phyloP scores from a whole-genome alignment of 1,140 invertebrate species.

The Eufriesea mexicana region DNA sequence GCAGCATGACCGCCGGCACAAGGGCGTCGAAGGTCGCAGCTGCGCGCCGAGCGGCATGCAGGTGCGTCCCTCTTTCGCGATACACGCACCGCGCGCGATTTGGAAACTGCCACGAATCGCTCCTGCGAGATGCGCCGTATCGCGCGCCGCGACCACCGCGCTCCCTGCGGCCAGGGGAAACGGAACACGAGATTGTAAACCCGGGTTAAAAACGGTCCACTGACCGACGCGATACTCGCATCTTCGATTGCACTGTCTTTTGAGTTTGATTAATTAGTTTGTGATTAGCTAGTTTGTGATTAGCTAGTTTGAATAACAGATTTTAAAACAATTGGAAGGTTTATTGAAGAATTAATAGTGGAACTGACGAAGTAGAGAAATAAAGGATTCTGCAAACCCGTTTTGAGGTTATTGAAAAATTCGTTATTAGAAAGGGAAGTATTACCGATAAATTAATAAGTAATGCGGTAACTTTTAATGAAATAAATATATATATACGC shows the following conservation, averaged over 20 bases:
- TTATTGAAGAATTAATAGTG: no score
- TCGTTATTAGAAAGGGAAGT: no score
- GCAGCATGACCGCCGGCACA: constrained; percentile 67
- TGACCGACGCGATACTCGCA: background rate
- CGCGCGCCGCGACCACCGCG: background rate
- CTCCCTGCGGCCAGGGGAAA: background rate
- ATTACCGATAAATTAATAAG: no score
- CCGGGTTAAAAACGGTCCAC: background rate
- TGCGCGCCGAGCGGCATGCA: constrained; percentile 71
- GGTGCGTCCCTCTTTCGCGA: constrained; percentile 69
- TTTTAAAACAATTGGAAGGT: no score
- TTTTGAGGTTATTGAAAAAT: no score
- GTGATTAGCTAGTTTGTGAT: no score
- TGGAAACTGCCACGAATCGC: constrained; percentile 42
- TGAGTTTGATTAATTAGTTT: no score
- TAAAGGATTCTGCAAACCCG: no score
- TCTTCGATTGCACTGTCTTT: background rate
- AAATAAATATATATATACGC: no score
- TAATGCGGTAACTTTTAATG: no score
- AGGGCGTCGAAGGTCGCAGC: constrained; percentile 79
- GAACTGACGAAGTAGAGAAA: no score
- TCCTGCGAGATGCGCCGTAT: background rate
- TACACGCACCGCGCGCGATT: constrained; percentile 48
- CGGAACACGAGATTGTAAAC: background rate
- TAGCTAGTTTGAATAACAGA: no score